phyloP scores from a whole-genome alignment of 1,140 invertebrate species.

The Neodiprion fabricii region DNA sequence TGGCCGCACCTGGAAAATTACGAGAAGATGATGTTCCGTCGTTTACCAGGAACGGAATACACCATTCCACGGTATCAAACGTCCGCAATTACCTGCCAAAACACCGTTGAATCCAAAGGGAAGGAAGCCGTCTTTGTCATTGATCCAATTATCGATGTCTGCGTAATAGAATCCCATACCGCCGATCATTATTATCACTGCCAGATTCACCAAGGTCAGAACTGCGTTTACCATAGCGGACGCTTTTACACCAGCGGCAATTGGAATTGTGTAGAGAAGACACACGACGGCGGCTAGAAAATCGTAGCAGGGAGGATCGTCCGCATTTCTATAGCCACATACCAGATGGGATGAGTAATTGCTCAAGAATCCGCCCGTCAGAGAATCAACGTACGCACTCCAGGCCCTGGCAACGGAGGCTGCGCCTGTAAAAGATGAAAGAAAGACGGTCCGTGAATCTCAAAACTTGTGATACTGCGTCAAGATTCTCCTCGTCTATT shows the following conservation, averaged over 20 bases:
- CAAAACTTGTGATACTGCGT: slow-evolving; percentile 6
- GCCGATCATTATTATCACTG: slow-evolving; percentile 78
- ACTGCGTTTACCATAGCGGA: slow-evolving; percentile 84
- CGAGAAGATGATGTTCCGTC: not conserved
- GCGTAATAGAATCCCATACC: slow-evolving; percentile 82
- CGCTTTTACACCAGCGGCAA: slow-evolving; percentile 86
- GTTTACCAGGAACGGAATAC: not conserved
- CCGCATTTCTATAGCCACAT: slow-evolving; percentile 70
- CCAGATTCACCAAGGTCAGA: slow-evolving; percentile 79
- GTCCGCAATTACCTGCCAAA: slow-evolving; percentile 57
- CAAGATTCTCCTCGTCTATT: no score
- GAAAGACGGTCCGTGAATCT: not conserved
- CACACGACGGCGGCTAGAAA: slow-evolving; percentile 80
- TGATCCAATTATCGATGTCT: slow-evolving; percentile 81
- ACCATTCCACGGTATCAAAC: not conserved
- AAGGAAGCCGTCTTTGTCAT: slow-evolving; percentile 75
- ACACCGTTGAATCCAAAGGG: slow-evolving; percentile 83
- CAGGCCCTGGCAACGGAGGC: slow-evolving; percentile 91
- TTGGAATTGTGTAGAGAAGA: slow-evolving; percentile 72
- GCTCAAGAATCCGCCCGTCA: slow-evolving; percentile 79
- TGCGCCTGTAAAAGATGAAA: slow-evolving; percentile 66
- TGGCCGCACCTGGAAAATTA: slow-evolving; percentile 73
- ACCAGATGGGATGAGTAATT: slow-evolving; percentile 79
- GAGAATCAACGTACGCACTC: slow-evolving; percentile 90
- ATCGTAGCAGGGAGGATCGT: slow-evolving; percentile 75